Evolutionary conservation across 2,888 invertebrate species (phyloP), one percentile per base, ranked within the genome.

Genomic region (Drosophila parthenogenetica): DNA sequence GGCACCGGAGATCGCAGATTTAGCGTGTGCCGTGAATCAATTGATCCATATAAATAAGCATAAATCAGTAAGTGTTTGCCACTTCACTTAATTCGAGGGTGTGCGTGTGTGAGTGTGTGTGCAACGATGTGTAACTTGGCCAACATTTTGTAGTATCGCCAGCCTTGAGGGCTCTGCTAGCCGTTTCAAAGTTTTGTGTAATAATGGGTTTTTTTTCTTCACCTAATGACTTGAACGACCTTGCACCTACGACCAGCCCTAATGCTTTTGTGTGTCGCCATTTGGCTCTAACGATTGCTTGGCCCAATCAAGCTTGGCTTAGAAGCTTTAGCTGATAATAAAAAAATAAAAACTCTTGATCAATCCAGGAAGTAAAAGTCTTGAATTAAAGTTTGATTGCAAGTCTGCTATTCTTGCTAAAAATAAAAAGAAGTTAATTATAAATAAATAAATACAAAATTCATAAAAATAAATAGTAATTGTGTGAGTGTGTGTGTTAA

Each of bases 1-100:
- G 81, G 75, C 54, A 60, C 65, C 85, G 87, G 81, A 61, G 69
- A 49, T 13, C 61, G 65, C 55, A n/a, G 40, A 45, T 45, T 66
- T 25, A 53, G 50, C 51, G 54, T 40, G 54, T 40, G 53, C 57
- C 37, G 43, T 37, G 1, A 45, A 60, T 51, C 25, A 46, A 62
- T 46, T 32, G 25, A 37, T 32, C 22, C 14, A 58, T 39, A 39
- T 40, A 58, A 58, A 25, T 37, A 10, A 35, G 29, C 25, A 40
- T 25, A 57, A 4, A 62, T 62, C 43, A 42, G 62, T 59, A 74
- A 77, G 73, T 73, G 54, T 4, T 19, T 43, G 53, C 43, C 29
- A 51, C 50, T 59, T 16, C 39, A 32, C 25, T 17, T 39, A 48
- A 46, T 39, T 35, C 35, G 37, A n/a, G 17, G 32, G 29, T 42